Percentiles rank a stretch among this genome's conserved stretches.
These are phyloP conservation scores for Papilio demoleus DNA, from an alignment of 2,888 invertebrate species.

Conservation along the genomic window DNA sequence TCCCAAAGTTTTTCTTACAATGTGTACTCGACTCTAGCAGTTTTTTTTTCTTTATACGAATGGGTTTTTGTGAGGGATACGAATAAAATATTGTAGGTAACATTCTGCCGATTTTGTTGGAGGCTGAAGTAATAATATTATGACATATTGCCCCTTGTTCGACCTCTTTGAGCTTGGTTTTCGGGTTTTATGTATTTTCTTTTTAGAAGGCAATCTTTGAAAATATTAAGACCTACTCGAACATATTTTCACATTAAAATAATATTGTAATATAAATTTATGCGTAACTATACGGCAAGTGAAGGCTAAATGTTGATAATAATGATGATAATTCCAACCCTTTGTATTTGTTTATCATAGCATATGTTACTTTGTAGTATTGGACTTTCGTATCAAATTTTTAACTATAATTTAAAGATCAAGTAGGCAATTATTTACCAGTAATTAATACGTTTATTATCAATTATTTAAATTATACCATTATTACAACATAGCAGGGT, in stretches of 20 bases:
- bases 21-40: conserved; percentile 57
- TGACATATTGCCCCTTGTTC: conserved; percentile 76
- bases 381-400: no score
- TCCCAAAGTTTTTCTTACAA: conserved; percentile 23
- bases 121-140: conserved; percentile 80
- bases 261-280: no score
- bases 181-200: conserved; percentile 50
- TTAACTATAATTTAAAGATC: no score
- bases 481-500: background rate
- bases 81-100: conserved; percentile 77
- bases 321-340: no score
- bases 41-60: conserved; percentile 53
- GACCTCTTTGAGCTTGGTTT: conserved; percentile 63
- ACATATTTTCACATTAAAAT: conserved; percentile 2
- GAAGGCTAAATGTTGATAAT: no score
- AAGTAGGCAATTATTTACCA: no score
- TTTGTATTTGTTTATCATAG: no score
- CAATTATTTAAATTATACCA: background rate
- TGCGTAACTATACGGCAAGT: no score
- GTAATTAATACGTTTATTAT: background rate
- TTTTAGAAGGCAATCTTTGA: conserved; percentile 44
- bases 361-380: no score
- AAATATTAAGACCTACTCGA: conserved; percentile 20
- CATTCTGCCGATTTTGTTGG: conserved; percentile 70
- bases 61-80: conserved; percentile 63